Conservation (phyloP, 2,888 invertebrate species). For the Anthophora plumipes region DNA sequence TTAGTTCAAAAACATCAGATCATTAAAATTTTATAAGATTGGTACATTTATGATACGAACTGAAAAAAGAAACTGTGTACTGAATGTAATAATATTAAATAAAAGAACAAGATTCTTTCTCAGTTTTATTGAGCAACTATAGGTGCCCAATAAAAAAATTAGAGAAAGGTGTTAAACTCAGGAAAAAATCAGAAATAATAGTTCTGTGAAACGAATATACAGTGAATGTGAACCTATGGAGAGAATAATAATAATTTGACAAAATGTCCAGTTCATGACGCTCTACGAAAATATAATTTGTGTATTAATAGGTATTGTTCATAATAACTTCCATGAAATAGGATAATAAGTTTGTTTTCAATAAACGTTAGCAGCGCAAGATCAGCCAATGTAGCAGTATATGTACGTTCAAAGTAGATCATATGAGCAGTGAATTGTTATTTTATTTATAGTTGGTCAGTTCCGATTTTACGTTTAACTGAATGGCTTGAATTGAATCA, state of each 20-base stretch:
- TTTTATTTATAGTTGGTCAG: constrained; percentile 59
- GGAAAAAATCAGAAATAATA: background rate
- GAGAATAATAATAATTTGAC: background rate
- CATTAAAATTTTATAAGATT: too few species aligned
- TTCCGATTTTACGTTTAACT: constrained; percentile 56
- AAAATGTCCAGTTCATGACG: background rate
- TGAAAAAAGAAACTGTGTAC: too few species aligned
- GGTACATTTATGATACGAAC: too few species aligned
- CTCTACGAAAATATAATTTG: background rate
- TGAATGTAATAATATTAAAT: too few species aligned
- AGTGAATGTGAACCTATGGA: too few species aligned
- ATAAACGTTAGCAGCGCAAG: constrained; percentile 6
- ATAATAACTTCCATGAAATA: background rate
- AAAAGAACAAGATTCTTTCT: background rate
- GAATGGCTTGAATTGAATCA: constrained; percentile 41
- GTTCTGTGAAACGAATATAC: background rate
- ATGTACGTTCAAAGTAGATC: background rate
- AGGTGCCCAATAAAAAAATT: background rate
- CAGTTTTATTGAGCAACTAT: background rate
- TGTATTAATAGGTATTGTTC: background rate
- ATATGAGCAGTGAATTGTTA: constrained; percentile 43
- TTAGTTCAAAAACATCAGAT: too few species aligned
- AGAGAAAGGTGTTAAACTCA: background rate
- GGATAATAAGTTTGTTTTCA: constrained; percentile 9
- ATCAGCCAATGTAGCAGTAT: constrained; percentile 23